A percentile compares a stretch with the other conserved stretches of the same genome.
These are phyloP conservation scores for Ochropleura plecta DNA, from an alignment of 2,888 invertebrate genomes.

Conservation along the genomic window DNA sequence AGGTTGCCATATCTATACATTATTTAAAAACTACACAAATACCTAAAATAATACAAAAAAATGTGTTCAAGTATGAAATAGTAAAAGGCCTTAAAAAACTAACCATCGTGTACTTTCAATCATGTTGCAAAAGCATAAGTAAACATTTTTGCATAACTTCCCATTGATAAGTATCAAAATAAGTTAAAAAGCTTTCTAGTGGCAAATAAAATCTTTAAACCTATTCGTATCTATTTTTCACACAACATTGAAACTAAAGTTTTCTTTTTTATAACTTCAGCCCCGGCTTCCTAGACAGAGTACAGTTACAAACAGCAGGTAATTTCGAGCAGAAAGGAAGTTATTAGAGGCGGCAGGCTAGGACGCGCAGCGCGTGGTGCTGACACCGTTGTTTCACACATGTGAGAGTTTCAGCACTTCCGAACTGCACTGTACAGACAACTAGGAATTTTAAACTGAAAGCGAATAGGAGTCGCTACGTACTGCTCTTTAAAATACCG, in stretches of 20 bases:
- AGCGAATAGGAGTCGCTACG: neutral
- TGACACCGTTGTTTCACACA: conserved; percentile 23
- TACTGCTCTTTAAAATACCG: neutral
- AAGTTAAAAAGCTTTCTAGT: too few species aligned
- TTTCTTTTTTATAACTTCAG: neutral
- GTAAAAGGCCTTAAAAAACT: too few species aligned
- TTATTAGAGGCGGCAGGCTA: conserved; percentile 30
- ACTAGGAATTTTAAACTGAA: neutral
- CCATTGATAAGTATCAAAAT: too few species aligned
- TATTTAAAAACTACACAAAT: too few species aligned
- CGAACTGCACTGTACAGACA: conserved; percentile 7
- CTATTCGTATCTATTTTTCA: too few species aligned
- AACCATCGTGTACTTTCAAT: too few species aligned
- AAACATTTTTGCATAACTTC: too few species aligned
- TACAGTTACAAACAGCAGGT: conserved; percentile 20
- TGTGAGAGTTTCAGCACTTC: conserved; percentile 23
- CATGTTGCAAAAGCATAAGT: too few species aligned
- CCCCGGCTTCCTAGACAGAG: neutral
- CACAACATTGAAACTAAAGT: neutral
- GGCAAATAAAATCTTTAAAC: too few species aligned
- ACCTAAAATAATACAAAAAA: too few species aligned
- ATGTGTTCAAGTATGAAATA: too few species aligned
- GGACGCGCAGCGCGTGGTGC: neutral
- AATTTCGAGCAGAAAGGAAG: conserved; percentile 42
- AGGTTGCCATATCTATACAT: too few species aligned